These are phyloP conservation scores for Uromys caudimaculatus DNA, from an alignment of 2,797 vertebrate species.

Conservation along the genomic window DNA sequence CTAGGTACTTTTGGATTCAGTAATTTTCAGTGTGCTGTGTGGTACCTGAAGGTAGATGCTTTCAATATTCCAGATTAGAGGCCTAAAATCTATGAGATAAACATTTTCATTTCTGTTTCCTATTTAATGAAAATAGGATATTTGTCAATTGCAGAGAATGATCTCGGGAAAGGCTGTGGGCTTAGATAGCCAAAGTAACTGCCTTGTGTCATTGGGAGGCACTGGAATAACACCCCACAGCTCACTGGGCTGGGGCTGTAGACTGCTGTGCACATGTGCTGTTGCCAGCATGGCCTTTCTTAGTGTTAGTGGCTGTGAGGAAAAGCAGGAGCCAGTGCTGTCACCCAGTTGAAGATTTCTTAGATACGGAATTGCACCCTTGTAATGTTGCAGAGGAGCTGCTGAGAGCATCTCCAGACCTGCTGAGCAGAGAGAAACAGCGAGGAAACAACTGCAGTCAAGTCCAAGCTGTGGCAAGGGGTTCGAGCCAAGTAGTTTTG, in stretches of 20 bases:
- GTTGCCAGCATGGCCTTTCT: not conserved
- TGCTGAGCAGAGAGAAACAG: not conserved
- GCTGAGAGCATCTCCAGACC: not conserved
- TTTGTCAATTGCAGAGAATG: slow-evolving; percentile 43
- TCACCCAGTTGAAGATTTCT: not conserved
- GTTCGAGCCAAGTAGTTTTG: not conserved
- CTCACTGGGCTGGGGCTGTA: not conserved
- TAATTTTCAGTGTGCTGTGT: not conserved
- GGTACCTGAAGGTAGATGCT: not conserved
- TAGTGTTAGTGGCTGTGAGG: not conserved
- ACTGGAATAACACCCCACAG: not conserved
- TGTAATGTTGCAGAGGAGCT: not conserved
- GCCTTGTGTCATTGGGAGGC: not conserved
- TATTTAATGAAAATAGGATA: not conserved
- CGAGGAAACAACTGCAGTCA: not conserved
- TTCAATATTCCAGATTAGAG: slow-evolving; percentile 1
- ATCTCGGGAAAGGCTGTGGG: not conserved
- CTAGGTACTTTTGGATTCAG: not conserved
- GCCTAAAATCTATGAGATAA: not conserved
- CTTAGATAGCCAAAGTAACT: not conserved
- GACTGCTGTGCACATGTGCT: not conserved
- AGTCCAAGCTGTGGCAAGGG: not conserved
- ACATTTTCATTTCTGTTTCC: not conserved
- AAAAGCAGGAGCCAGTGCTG: not conserved
- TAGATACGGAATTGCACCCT: not conserved